Base-by-base conservation (phyloP, 1,140 invertebrate genomes). In the Nasonia longicornis region DNA sequence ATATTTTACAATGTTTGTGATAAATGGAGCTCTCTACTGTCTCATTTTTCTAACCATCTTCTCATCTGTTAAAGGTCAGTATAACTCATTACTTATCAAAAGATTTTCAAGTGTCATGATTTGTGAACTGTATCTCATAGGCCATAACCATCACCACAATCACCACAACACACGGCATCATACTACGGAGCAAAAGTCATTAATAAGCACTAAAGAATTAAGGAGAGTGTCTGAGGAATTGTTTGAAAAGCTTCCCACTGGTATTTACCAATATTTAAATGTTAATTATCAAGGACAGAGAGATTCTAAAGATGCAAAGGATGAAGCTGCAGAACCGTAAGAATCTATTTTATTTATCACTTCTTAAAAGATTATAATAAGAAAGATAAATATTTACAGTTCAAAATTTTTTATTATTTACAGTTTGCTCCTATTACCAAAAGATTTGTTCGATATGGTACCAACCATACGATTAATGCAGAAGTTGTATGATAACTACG, bases 311-410 rank as follows among this genome's bases (percentile, higher is more conserved):
- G 93, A 93, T 31, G 90, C 89, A 81, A 92, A 90, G 45, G 95
- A 95, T 86, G 92, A 93, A 88, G 94, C 94, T 52, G 92, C 94
- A 26, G 86, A 92, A 83, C 93, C 94, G 94, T 95, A 92, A 93
- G 67, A 64, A 38, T 42, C 2, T 7, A 7, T 20, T 2, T 58
- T 58, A 0, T 58, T 58, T 3, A 58, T 58, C 52, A 2, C n/a
- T 7, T 58, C 1, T n/a, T 7, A 6, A 20, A 58, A 58, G 20
- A 6, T 67, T 29, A 29, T 10, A 29, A 67, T 67, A 67, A 8
- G 3, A 29, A 29, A 67, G 16, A 67, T 3, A 42, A 48, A 45
- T 20, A 48, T 71, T 42, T 71, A 38, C 7, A 8, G 1, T 71
- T 20, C 45, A 71, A 71, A 7, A 45, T 72, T 48, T 45, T 29